A percentile compares a stretch with the other conserved stretches of the same genome.
These are phyloP conservation scores for Cyclopterus lumpus DNA, from an alignment of 2,797 vertebrate species.

Conservation along the genomic window DNA sequence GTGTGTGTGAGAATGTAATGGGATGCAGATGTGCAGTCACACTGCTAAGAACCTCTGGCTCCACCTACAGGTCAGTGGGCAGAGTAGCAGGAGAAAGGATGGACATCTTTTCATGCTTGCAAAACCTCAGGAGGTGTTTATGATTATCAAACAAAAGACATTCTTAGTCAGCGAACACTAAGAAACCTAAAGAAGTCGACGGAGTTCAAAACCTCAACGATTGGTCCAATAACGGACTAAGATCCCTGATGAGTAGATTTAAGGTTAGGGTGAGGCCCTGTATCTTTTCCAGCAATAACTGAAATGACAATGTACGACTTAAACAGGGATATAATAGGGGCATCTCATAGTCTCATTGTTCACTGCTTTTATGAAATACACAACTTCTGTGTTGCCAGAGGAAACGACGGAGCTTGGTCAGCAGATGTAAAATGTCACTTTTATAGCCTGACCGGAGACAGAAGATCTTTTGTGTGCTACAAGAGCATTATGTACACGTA, in stretches of 20 bases:
- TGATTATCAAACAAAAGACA: not conserved
- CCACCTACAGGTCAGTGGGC: conserved; percentile 56
- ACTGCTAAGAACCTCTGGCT: conserved; percentile 48
- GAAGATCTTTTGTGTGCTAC: not conserved
- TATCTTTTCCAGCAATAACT: not conserved
- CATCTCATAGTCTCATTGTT: not conserved
- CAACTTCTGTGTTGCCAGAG: not conserved
- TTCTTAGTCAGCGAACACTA: not conserved
- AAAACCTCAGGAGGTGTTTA: not conserved
- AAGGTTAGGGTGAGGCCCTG: not conserved
- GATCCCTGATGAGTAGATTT: not conserved
- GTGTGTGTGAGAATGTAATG: conserved; percentile 47
- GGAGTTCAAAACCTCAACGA: no score
- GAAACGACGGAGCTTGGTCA: not conserved
- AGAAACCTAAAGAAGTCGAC: no score
- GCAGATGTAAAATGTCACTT: not conserved
- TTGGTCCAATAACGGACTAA: no score
- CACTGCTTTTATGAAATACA: not conserved
- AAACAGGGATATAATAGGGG: not conserved
- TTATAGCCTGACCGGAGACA: not conserved
- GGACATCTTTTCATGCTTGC: not conserved
- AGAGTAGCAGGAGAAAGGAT: conserved; percentile 26
- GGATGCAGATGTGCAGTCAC: conserved; percentile 49
- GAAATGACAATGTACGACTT: not conserved
- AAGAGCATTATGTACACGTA: not conserved